Evolutionary conservation across 2,797 vertebrate genomes (phyloP).

Genomic region (Graptemys geographica): DNA sequence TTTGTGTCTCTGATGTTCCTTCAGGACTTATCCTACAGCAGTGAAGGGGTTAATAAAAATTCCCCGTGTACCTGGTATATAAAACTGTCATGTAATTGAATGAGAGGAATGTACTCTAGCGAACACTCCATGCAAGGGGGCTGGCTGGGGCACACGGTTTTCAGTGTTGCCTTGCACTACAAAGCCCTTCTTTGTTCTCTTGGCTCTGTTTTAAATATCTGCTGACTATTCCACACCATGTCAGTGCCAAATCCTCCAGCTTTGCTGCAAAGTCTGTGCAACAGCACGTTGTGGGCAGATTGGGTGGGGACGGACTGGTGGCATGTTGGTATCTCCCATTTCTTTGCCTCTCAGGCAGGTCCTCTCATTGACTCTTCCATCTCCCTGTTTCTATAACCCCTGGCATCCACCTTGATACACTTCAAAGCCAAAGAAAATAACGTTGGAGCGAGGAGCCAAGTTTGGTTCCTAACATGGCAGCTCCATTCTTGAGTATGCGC

Average conservation of each 20-base stretch:
- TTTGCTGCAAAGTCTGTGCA: slow-evolving; percentile 77
- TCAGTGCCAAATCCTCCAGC: slow-evolving; percentile 78
- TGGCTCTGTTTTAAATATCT: slow-evolving; percentile 84
- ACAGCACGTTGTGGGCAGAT: slow-evolving; percentile 79
- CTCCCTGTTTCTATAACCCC: slow-evolving; percentile 53
- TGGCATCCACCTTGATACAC: slow-evolving; percentile 48
- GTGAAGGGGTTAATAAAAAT: slow-evolving; percentile 75
- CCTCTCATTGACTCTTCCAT: slow-evolving; percentile 48
- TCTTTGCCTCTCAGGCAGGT: slow-evolving; percentile 68
- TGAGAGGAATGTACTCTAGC: slow-evolving; percentile 63
- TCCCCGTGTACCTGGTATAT: slow-evolving; percentile 49
- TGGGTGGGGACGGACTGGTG: slow-evolving; percentile 36
- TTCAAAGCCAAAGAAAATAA: slow-evolving; percentile 51
- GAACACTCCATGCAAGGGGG: slow-evolving; percentile 59
- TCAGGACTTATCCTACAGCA: neutral
- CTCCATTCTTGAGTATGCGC: slow-evolving; percentile 6
- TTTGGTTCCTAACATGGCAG: slow-evolving; percentile 48
- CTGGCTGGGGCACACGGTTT: slow-evolving; percentile 57
- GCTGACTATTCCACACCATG: slow-evolving; percentile 77
- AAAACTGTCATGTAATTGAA: slow-evolving; percentile 70
- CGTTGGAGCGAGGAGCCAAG: slow-evolving; percentile 29
- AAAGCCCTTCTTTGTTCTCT: slow-evolving; percentile 84
- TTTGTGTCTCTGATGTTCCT: neutral
- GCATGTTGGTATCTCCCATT: slow-evolving; percentile 59
- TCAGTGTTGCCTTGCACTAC: slow-evolving; percentile 63